These are phyloP conservation scores for Phasianus colchicus DNA, from an alignment of 2,113 vertebrate genomes.

Conservation along the genomic window DNA sequence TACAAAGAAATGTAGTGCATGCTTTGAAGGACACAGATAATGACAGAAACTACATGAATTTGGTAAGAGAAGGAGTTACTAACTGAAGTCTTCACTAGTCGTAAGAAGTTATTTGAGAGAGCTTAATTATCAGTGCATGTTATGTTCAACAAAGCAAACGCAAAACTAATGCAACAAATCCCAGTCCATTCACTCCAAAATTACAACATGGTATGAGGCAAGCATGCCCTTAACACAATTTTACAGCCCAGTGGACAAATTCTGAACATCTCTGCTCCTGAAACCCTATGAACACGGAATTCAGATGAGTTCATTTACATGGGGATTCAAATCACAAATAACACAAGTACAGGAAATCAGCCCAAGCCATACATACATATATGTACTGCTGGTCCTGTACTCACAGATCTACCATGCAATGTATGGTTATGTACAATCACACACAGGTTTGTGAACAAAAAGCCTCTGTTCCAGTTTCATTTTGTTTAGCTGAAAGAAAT, in stretches of 20 bases:
- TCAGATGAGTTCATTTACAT: background rate
- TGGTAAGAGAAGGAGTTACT: background rate
- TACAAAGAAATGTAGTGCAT: accelerated
- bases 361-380: accelerated
- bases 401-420: background rate
- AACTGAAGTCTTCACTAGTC: background rate
- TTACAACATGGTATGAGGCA: background rate
- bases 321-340: background rate
- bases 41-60: background rate
- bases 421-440: background rate
- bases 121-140: background rate
- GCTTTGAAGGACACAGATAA: background rate
- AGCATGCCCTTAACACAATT: background rate
- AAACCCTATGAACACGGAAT: background rate
- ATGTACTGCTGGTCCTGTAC: background rate
- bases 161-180: background rate
- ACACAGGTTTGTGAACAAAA: background rate
- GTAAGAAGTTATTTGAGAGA: background rate
- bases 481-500: conserved; percentile 2
- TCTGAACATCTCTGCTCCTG: background rate
- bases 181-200: background rate
- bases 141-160: background rate
- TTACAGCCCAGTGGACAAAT: background rate
- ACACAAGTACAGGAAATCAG: background rate
- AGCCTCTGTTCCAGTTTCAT: background rate